These are phyloP conservation scores for Mastigias papua DNA, from an alignment of 30 jellyfish, hydroid and myxozoan genomes.

Conservation along the genomic window DNA sequence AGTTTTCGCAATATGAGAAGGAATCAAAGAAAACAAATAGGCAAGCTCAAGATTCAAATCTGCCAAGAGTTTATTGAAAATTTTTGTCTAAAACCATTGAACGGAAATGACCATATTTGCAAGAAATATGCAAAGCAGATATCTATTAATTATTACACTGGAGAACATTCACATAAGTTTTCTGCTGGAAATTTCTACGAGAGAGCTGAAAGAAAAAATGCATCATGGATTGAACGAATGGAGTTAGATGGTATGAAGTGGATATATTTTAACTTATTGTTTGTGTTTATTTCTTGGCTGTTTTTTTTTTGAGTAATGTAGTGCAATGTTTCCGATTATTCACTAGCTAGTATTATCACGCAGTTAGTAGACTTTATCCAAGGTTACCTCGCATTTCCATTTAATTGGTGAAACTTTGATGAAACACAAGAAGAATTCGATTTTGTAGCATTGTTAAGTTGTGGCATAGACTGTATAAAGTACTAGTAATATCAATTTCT, in stretches of 20 bases:
- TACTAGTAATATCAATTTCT: no score
- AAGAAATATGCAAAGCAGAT: background rate
- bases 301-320: no score
- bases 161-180: constrained; percentile 56
- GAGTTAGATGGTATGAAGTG: constrained; percentile 15
- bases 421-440: no score
- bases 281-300: no score
- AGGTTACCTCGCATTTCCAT: no score
- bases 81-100: constrained; percentile 49
- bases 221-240: constrained; percentile 16
- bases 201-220: constrained; percentile 12
- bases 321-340: no score
- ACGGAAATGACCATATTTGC: constrained; percentile 5
- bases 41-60: constrained; percentile 18
- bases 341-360: no score
- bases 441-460: no score
- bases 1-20: constrained; percentile 34
- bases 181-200: constrained; percentile 66
- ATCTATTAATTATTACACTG: background rate
- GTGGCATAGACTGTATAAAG: no score
- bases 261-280: background rate
- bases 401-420: no score
- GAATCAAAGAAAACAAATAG: background rate
- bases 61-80: constrained; percentile 45
- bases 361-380: no score